Evolutionary conservation across 2,113 vertebrate genomes (phyloP), one percentile per base, ranked within the genome.

Genomic region (Saguinus imperator): DNA sequence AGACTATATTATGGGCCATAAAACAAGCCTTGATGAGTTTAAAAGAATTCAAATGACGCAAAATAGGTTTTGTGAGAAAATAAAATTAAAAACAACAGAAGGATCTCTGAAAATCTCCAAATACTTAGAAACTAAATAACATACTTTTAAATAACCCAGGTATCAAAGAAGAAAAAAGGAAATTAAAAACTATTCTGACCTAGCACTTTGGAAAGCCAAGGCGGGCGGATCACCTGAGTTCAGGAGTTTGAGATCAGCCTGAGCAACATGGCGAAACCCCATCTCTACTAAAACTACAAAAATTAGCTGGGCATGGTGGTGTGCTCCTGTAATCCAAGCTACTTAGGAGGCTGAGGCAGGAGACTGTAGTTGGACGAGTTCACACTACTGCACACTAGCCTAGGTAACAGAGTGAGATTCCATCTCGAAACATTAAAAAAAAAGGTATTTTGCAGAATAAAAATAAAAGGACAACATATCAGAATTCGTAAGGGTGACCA

Each of bases 31-130:
- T 32, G 58, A 55, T 79, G 48, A 79, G 14, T 40, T 80, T 92
- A 40, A 95, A 83, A 84, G 48, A 55, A 92, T 80, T 89, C 17
- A 80, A 89, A 68, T 55, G 21, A 96, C 55, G 84, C 48, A 96
- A 80, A 94, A 43, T n/a, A 86, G 27, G 18, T 66, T 88, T 87
- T 91, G 27, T 94, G 52, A 87, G 40, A 73, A 89, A 25, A 87
- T 52, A 40, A 13, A 83, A 95, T 83, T 82, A 95, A 80, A 93
- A 91, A 57, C 72, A 58, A 76, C 1, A 70, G 35, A 91, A 77
- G 93, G n/a, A 89, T 79, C 16, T 94, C 48, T 95, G 48, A 66
- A 95, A 96, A 87, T 80, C 29, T n/a, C 18, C 48, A 48, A 82
- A 84, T 80, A 94, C 48, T n/a, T 85, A 64, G 29, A 84, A 95